Conservation (phyloP, 2,888 invertebrate species). For the Lithophane ornitopus region DNA sequence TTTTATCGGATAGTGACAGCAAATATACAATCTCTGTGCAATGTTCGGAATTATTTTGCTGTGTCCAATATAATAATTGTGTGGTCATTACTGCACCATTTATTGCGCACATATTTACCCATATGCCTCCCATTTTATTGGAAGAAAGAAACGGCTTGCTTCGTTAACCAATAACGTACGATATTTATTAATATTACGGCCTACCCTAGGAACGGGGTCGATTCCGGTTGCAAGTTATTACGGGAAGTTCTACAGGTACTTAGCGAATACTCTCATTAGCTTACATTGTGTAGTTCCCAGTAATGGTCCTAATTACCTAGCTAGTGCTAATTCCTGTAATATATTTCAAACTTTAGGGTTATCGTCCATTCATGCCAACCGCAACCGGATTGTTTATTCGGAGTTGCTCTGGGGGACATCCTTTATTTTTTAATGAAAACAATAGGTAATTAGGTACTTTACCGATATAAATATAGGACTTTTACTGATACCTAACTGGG, state of each 20-base stretch:
- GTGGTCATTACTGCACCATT: constrained; percentile 10
- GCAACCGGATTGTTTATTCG: constrained; percentile 1
- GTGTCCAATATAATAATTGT: constrained; percentile 20
- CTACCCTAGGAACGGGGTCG: constrained; percentile 6
- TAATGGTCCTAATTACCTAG: constrained; percentile 28
- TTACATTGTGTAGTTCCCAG: constrained; percentile 21
- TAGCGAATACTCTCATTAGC: constrained; percentile 9
- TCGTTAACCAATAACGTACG: constrained; percentile 29
- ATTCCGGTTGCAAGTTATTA: constrained; percentile 19
- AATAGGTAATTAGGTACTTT: background rate
- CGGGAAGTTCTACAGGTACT: constrained; percentile 10
- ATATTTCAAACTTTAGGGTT: constrained; percentile 40
- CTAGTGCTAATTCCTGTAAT: constrained; percentile 11
- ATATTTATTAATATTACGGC: constrained; percentile 40
- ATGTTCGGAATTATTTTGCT: background rate
- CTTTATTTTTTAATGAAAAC: constrained; percentile 13
- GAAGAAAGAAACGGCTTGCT: constrained; percentile 2
- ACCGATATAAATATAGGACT: background rate
- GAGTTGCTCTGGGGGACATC: constrained; percentile 14
- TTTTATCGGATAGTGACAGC: too few relatives aligned
- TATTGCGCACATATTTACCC: constrained; percentile 24
- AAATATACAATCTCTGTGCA: too few relatives aligned
- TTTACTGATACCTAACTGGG: background rate
- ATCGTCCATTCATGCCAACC: constrained; percentile 8
- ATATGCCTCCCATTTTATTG: constrained; percentile 30